Conservation (phyloP, 2,888 invertebrate species). For the Andrena hattorfiana region DNA sequence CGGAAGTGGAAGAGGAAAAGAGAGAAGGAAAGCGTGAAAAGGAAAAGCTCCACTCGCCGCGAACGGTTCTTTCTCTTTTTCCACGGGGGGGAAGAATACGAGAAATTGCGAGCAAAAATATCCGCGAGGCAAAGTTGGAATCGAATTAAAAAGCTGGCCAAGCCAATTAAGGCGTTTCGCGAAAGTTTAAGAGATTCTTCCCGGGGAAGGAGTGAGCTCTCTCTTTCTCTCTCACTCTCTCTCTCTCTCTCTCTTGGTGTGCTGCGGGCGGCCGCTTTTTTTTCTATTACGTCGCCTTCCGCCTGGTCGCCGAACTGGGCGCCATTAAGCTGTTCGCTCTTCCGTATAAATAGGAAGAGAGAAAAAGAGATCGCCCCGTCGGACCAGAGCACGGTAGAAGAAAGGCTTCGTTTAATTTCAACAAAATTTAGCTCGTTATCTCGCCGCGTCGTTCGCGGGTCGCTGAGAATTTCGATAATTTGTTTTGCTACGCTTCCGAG, state of each 20-base stretch:
- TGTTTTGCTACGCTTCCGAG: no score
- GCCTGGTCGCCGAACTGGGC: conserved; percentile 79
- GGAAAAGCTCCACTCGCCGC: conserved; percentile 22
- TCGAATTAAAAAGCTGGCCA: conserved; percentile 73
- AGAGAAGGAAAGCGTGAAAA: conserved; percentile 15
- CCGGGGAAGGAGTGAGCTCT: conserved; percentile 52
- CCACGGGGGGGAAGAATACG: conserved; percentile 42
- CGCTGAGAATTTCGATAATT: conserved; percentile 25
- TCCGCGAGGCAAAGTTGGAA: conserved; percentile 68
- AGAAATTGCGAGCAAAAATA: conserved; percentile 65
- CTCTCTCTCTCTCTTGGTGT: conserved; percentile 27
- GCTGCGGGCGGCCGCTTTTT: conserved; percentile 66
- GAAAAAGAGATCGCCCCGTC: conserved; percentile 36
- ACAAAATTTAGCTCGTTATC: conserved; percentile 59
- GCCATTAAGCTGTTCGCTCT: conserved; percentile 82
- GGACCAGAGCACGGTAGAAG: conserved; percentile 27
- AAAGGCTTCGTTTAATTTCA: conserved; percentile 63
- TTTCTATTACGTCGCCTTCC: conserved; percentile 82
- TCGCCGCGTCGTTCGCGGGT: conserved; percentile 18
- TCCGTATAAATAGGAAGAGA: conserved; percentile 80
- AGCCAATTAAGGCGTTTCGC: conserved; percentile 74
- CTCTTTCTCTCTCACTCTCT: conserved; percentile 26
- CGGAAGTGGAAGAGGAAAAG: not conserved
- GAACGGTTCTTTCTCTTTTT: conserved; percentile 23
- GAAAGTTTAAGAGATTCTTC: conserved; percentile 70